Evolutionary conservation across 2,888 invertebrate genomes (phyloP).

Genomic region (Pachymerium ferrugineum): DNA sequence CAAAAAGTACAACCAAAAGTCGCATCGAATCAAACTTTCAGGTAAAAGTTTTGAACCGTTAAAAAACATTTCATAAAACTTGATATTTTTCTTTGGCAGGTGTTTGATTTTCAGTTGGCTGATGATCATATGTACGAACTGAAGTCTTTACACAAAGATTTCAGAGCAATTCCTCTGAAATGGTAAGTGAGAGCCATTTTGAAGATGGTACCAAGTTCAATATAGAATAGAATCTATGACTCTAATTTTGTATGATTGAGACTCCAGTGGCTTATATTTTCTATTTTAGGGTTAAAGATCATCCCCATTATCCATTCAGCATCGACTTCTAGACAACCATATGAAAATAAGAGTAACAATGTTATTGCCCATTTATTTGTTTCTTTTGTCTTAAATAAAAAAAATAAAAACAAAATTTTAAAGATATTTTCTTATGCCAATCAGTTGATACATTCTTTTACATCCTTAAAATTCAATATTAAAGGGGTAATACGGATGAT

Average conservation of each 20-base stretch:
- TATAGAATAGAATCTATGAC: too few relatives aligned
- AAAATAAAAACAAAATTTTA: background rate
- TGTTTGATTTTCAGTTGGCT: conserved; percentile 25
- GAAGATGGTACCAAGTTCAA: too few relatives aligned
- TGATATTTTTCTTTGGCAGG: background rate
- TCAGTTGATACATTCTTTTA: background rate
- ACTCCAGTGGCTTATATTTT: too few relatives aligned
- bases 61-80: too few relatives aligned
- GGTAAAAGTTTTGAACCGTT: too few relatives aligned
- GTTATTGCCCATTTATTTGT: too few relatives aligned
- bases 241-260: too few relatives aligned
- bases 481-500: conserved; percentile 28
- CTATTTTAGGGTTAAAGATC: conserved; percentile 25
- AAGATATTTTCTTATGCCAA: background rate
- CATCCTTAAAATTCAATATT: background rate
- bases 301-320: conserved; percentile 28
- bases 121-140: background rate
- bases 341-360: too few relatives aligned
- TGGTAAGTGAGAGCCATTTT: too few relatives aligned
- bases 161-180: background rate
- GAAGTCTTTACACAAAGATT: background rate
- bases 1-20: conserved; percentile 71
- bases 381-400: background rate
- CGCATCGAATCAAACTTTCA: conserved; percentile 67
- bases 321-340: background rate